These are phyloP conservation scores for Cephonodes hylas DNA, from an alignment of 2,888 invertebrate species.

Conservation along the genomic window DNA sequence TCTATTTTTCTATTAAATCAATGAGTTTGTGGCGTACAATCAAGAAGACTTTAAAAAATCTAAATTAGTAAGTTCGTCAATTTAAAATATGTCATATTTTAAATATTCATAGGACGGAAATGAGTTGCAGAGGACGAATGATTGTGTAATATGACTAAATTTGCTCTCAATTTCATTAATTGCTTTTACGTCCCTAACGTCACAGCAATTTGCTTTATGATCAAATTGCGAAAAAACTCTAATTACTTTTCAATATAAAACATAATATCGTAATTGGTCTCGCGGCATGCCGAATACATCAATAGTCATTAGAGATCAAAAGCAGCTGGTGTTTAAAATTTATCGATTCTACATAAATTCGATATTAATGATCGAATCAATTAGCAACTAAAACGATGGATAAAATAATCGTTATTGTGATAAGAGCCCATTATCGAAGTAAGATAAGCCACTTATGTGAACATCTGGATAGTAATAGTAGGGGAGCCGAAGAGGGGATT, in stretches of 20 bases:
- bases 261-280: constrained; percentile 7
- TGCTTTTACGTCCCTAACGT: background rate
- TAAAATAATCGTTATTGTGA: constrained; percentile 42
- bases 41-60: too few species aligned
- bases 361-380: constrained; percentile 47
- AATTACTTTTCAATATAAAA: constrained; percentile 12
- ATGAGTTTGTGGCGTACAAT: too few species aligned
- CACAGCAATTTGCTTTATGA: background rate
- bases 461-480: constrained; percentile 6
- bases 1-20: too few species aligned
- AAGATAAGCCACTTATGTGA: constrained; percentile 13
- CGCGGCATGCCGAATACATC: background rate
- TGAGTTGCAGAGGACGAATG: background rate
- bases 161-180: background rate
- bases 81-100: too few species aligned
- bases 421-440: constrained; percentile 41
- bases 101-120: too few species aligned
- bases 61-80: too few species aligned
- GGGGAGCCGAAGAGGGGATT: too few species aligned
- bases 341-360: constrained; percentile 42
- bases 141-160: background rate
- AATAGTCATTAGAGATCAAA: constrained; percentile 18
- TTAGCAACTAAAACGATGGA: constrained; percentile 33
- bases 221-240: background rate
- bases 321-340: constrained; percentile 26